phyloP scores from a whole-genome alignment of 2,113 vertebrate species.

The Podarcis raffonei region DNA sequence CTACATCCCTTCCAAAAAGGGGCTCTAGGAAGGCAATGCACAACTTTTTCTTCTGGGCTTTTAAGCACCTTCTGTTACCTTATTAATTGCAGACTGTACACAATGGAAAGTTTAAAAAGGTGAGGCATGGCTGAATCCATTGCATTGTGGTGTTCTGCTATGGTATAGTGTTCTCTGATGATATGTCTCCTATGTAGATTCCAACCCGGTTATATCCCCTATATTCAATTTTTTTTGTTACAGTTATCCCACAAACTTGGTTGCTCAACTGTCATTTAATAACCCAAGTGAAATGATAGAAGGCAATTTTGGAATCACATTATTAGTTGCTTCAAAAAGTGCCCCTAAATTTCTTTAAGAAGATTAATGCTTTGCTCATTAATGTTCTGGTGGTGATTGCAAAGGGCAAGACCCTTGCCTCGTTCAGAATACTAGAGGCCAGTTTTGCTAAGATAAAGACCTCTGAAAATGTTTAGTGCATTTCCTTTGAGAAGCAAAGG shows the following conservation, averaged over 20 bases:
- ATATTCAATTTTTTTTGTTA: conserved; percentile 39
- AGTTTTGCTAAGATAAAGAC: conserved; percentile 29
- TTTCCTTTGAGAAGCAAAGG: conserved; percentile 5
- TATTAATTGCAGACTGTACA: too few relatives aligned
- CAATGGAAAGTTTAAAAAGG: too few relatives aligned
- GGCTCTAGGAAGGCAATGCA: too few relatives aligned
- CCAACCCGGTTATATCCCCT: neutral
- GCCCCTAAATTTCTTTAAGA: conserved; percentile 41
- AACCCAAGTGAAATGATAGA: conserved; percentile 49
- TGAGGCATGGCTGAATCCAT: too few relatives aligned
- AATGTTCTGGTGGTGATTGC: conserved; percentile 45
- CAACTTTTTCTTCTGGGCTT: too few relatives aligned
- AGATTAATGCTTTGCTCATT: conserved; percentile 49
- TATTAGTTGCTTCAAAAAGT: conserved; percentile 38
- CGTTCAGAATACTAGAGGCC: conserved; percentile 16
- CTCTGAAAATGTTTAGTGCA: conserved; percentile 13
- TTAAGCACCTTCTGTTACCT: too few relatives aligned
- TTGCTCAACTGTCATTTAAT: conserved; percentile 38
- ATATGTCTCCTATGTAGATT: conserved; percentile 25
- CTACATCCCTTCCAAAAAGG: too few relatives aligned
- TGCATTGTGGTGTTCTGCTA: too few relatives aligned
- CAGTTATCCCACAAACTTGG: conserved; percentile 27
- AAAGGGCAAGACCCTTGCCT: conserved; percentile 17
- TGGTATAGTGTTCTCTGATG: too few relatives aligned
- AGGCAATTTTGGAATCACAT: conserved; percentile 28